Base-by-base conservation (phyloP, 1,140 invertebrate genomes). In the Pseudoatta argentina region DNA sequence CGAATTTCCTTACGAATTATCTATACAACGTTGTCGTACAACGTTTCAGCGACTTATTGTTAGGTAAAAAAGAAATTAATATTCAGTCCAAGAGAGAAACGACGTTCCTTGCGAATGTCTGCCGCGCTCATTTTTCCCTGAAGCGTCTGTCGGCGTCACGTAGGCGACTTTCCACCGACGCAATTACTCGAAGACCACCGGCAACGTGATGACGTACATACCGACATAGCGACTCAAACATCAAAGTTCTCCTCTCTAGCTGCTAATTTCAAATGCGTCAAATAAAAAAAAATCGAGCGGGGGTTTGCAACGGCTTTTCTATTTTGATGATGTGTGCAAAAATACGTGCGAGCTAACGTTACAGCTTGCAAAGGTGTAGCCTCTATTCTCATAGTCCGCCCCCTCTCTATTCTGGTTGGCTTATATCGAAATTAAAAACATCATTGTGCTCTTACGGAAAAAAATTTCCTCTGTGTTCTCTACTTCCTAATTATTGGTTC, bases 181-280 rank as follows among this genome's bases (percentile, higher is more conserved):
- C 21, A 82, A 82, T 82, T 82, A 72, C 53, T 61, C 66, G 24
- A 48, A 61, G 64, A 59, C 79, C 18, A 72, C 53, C 18, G 24
- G 6, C 51, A 79, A 30, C 27, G 12, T 53, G 63, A 78, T 27
- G 10, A 69, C 48, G 48, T 63, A 55, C 48, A 51, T 63, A 55
- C 14, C 30, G 21, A 21, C 21, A 21, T 21, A 39, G n/a, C 8
- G 48, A 12, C 21, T 57, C 21, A 24, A 72, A 82, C 67, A 82
- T 82, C 79, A 82, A 82, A 59, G 67, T 72, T 61, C 53, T 44
- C 34, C 24, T 27, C 39, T 57, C 18, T 12, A 34, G 10, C 21
- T 82, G 34, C 79, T 82, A 82, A 82, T 82, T 82, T 48, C 53
- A 34, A 72, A 73, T 72, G 67, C 66, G 53, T 59, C 24, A 53